Conservation (phyloP, 2,888 invertebrate genomes). For the Lasioglossum oenotherae region DNA sequence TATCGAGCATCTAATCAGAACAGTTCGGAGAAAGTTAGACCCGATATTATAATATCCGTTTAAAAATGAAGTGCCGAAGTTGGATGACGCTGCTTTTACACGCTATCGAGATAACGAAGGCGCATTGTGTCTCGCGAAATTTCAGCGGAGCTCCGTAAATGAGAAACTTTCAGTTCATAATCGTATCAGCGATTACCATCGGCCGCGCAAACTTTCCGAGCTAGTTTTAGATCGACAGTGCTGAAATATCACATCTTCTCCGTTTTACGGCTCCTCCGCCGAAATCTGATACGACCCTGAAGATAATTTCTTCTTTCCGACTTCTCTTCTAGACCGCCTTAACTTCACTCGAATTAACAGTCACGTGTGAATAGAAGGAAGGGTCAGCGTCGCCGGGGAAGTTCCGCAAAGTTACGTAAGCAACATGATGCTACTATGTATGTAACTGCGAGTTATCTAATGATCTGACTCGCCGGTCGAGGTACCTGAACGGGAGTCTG, state of each 20-base stretch:
- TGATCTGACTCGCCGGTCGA: background rate
- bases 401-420: conserved; percentile 10
- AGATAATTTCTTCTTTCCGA: conserved; percentile 54
- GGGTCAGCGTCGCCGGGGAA: background rate
- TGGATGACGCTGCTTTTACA: background rate
- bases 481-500: background rate
- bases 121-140: background rate
- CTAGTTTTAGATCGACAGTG: conserved; percentile 28
- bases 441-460: conserved; percentile 28
- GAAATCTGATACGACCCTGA: conserved; percentile 17
- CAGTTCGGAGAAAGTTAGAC: background rate
- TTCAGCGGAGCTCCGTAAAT: background rate
- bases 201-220: conserved; percentile 49
- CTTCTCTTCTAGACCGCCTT: conserved; percentile 42
- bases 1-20: background rate
- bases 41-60: background rate
- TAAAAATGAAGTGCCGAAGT: background rate
- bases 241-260: conserved; percentile 42
- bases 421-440: background rate
- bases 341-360: conserved; percentile 50
- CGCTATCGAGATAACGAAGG: background rate
- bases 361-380: conserved; percentile 26
- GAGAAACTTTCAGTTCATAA: conserved; percentile 24
- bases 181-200: conserved; percentile 43
- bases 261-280: conserved; percentile 24